Percentiles rank a stretch among this genome's conserved stretches.
phyloP scores from a whole-genome alignment of 2,888 invertebrate species.

The Lasioglossum figueresi region DNA sequence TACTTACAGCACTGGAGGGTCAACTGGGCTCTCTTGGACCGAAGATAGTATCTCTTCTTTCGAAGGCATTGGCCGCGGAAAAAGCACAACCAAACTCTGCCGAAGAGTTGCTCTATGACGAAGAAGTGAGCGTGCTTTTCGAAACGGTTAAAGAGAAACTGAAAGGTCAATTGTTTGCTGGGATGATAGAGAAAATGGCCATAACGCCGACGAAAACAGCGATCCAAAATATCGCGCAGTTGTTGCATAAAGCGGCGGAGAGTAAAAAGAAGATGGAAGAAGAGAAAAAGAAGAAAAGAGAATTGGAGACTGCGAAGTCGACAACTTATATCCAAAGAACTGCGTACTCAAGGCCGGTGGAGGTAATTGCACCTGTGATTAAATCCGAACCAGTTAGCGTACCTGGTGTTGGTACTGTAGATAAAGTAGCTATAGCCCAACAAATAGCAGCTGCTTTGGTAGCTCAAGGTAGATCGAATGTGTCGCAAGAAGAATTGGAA shows the following conservation, averaged over 20 bases:
- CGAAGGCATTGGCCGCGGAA: slow-evolving; percentile 91
- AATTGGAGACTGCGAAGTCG: slow-evolving; percentile 76
- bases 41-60: slow-evolving; percentile 90
- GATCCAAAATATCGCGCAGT: slow-evolving; percentile 90
- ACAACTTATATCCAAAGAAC: slow-evolving; percentile 69
- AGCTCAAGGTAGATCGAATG: slow-evolving; percentile 92
- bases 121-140: slow-evolving; percentile 90
- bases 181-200: slow-evolving; percentile 87
- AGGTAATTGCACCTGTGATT: slow-evolving; percentile 64
- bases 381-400: slow-evolving; percentile 86
- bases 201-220: slow-evolving; percentile 90
- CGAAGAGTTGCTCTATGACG: slow-evolving; percentile 89
- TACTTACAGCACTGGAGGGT: slow-evolving; percentile 92
- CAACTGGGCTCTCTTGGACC: slow-evolving; percentile 94
- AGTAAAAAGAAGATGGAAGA: slow-evolving; percentile 84
- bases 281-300: slow-evolving; percentile 78
- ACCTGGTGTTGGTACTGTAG: slow-evolving; percentile 90
- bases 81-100: slow-evolving; percentile 90
- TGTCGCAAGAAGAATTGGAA: slow-evolving; percentile 91
- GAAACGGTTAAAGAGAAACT: slow-evolving; percentile 95
- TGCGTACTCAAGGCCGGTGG: slow-evolving; percentile 71
- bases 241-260: slow-evolving; percentile 88
- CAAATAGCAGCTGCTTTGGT: slow-evolving; percentile 92
- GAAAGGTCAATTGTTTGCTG: slow-evolving; percentile 91
- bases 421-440: slow-evolving; percentile 91